Base-by-base conservation (phyloP, 2,797 vertebrate species). In the Scleropages formosus region DNA sequence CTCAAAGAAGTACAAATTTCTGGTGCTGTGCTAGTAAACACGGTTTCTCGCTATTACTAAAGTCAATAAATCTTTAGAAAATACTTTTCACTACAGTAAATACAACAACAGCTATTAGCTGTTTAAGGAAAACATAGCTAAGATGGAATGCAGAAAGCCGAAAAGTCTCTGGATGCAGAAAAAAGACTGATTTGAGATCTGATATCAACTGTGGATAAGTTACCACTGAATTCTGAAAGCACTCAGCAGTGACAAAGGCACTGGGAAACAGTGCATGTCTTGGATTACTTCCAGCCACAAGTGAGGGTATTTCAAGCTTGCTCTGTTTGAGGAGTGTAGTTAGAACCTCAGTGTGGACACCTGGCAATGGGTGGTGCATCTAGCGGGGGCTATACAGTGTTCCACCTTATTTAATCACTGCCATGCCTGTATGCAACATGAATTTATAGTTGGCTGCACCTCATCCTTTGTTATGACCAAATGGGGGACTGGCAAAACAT, bases 381-480 rank as follows among this genome's bases (percentile, higher is more conserved):
- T 39, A 39, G 31, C 39, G 6, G 31, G 6, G 39, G 31, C 31
- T 39, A 6, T 39, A 39, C 39, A 2, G 31, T 69, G 75, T 70
- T 75, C 73, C 59, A 24, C 6, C 22, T 47, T 59, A 59, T 27
- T 70, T 20, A 18, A 20, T 70, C 67, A 15, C 80, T 80, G 78
- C 70, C 69, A 24, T 72, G 53, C 66, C 77, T 73, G 65, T 79
- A 49, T 39, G 63, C 26, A 75, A 39, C 46, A 70, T 1, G 75
- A 80, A 90, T 87, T 88, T 88, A 90, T 44, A 67, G 75, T 22
- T 61, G 71, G 39, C 56, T 31, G 85, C 85, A 80, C 88, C 87
- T 88, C 79, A 80, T 74, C 75, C 72, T 73, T 69, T 67, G 75
- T 67, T 60, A 64, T 76, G 73, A 83, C 76, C 39, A 49, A 53